Conservation (phyloP, 2,797 vertebrate species). For the Sebastes vulpes region DNA sequence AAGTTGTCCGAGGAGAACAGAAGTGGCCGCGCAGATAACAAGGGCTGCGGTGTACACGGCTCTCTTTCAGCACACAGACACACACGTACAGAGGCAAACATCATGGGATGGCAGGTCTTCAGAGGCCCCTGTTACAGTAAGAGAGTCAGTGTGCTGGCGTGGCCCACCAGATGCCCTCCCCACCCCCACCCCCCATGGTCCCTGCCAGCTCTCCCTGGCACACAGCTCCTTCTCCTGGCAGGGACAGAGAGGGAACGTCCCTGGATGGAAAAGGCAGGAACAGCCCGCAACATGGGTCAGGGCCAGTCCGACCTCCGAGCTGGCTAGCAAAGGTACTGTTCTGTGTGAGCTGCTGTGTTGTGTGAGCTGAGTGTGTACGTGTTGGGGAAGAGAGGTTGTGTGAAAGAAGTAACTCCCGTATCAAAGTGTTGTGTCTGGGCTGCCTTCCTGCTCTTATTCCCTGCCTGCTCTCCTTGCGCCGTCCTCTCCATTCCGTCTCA, state of each 20-base stretch:
- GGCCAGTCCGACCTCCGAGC: slow-evolving; percentile 45
- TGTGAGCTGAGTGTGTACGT: slow-evolving; percentile 3
- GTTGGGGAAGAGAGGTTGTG: not conserved
- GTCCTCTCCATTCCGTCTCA: slow-evolving; percentile 43
- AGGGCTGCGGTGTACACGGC: not conserved
- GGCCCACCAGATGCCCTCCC: slow-evolving; percentile 44
- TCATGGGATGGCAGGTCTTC: slow-evolving; percentile 66
- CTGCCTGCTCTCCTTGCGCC: slow-evolving; percentile 26
- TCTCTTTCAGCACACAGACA: slow-evolving; percentile 3
- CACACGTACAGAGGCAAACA: slow-evolving; percentile 62
- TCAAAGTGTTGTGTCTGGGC: slow-evolving; percentile 62
- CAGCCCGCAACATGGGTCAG: slow-evolving; percentile 53
- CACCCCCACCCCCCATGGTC: slow-evolving; percentile 20
- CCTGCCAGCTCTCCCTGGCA: slow-evolving; percentile 72
- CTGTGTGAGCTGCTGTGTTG: slow-evolving; percentile 6
- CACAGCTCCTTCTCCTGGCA: slow-evolving; percentile 56
- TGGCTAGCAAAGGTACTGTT: slow-evolving; percentile 50
- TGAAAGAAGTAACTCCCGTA: slow-evolving; percentile 26
- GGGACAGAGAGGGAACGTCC: slow-evolving; percentile 53
- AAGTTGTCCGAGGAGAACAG: slow-evolving; percentile 36
- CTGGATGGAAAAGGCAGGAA: slow-evolving; percentile 64
- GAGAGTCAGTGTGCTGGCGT: slow-evolving; percentile 53
- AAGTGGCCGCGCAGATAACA: slow-evolving; percentile 36
- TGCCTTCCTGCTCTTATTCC: slow-evolving; percentile 25
- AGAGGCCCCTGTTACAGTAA: slow-evolving; percentile 64